These are phyloP conservation scores for Brachionus rubens DNA, from an alignment of 1,140 invertebrate species.

Conservation along the genomic window DNA sequence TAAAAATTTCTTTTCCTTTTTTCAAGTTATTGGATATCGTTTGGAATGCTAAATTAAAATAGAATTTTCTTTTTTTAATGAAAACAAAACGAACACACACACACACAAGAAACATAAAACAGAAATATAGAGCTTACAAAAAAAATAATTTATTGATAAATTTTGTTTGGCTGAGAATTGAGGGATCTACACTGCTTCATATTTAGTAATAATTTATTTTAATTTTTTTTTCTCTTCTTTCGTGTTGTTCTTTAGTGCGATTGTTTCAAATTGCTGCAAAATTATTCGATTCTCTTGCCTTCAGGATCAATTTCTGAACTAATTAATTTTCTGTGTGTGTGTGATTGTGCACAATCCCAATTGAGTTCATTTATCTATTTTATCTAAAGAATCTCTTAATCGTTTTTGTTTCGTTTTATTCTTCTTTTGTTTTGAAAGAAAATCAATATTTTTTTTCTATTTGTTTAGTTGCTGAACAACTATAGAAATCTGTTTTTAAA, in stretches of 20 bases:
- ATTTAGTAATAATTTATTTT: constrained; percentile 41
- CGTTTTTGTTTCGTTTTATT: constrained; percentile 2
- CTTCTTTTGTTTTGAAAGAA: constrained; percentile 1
- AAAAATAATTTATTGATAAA: constrained; percentile 42
- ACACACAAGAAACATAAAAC: neutral
- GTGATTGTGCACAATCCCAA: no score
- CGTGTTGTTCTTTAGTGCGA: neutral
- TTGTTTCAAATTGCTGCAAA: no score
- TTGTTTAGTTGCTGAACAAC: no score
- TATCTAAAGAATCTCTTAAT: no score
- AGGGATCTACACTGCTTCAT: constrained; percentile 2
- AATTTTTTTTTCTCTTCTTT: no score
- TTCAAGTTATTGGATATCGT: no score
- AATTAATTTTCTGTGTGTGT: constrained; percentile 2
- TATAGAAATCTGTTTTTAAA: constrained; percentile 6
- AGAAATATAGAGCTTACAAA: neutral
- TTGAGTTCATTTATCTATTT: no score
- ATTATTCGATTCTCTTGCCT: neutral
- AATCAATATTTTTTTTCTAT: neutral
- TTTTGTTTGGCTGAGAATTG: no score
- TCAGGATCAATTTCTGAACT: neutral
- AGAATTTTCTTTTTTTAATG: no score
- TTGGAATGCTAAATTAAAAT: no score
- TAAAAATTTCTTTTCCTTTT: no score
- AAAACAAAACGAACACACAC: no score